phyloP scores from a whole-genome alignment of 1,140 invertebrate species.

The Pentalonia nigronervosa region DNA sequence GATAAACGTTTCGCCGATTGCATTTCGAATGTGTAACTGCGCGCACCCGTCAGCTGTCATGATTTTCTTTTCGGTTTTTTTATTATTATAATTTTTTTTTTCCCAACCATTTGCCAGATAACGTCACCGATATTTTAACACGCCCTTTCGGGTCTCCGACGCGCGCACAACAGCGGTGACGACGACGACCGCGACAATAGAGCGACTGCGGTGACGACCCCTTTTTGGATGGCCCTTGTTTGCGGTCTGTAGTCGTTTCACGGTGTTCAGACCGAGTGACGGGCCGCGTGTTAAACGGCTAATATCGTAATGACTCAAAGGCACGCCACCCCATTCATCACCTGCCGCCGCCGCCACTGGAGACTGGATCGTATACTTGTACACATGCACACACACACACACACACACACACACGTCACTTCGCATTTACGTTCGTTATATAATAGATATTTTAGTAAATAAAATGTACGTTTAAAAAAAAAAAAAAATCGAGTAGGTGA shows the following conservation, averaged over 20 bases:
- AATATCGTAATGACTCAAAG: not conserved
- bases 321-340: constrained; percentile 22
- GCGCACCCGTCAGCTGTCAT: constrained; percentile 46
- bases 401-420: not conserved
- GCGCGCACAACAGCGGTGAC: not conserved
- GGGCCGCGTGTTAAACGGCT: constrained; percentile 2
- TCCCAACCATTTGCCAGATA: constrained; percentile 24
- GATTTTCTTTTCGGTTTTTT: constrained; percentile 11
- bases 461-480: not conserved
- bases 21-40: not conserved
- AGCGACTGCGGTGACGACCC: not conserved
- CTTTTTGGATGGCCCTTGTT: not conserved
- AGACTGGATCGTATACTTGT: not conserved
- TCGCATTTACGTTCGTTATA: not conserved
- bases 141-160: not conserved
- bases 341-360: not conserved
- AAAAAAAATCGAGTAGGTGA: not conserved
- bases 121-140: constrained; percentile 44
- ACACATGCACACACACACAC: too few species aligned
- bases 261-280: not conserved
- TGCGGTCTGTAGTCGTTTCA: constrained; percentile 16
- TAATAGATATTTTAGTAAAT: not conserved
- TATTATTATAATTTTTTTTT: not conserved
- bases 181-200: too few species aligned
- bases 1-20: constrained; percentile 45